A percentile compares a stretch with the other conserved stretches of the same genome.
These are phyloP conservation scores for Psylliodes chrysocephalus DNA, from an alignment of 2,888 invertebrate genomes.

Conservation along the genomic window DNA sequence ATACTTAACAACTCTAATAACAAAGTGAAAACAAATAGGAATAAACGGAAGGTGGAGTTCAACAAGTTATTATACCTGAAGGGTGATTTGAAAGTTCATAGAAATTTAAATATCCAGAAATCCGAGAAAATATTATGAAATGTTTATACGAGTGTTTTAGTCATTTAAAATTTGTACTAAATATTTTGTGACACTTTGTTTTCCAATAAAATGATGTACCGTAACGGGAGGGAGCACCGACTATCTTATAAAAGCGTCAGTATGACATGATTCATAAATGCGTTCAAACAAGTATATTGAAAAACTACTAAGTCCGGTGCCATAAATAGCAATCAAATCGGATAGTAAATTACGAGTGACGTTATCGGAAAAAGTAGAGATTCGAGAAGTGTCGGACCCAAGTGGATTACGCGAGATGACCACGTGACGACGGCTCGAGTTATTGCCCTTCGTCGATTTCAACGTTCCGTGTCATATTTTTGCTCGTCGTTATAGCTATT, in stretches of 20 bases:
- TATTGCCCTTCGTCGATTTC: conserved; percentile 61
- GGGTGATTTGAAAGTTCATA: no score
- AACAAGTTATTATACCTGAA: no score
- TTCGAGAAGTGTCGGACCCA: conserved; percentile 61
- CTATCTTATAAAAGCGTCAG: conserved; percentile 24
- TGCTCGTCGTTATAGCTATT: conserved; percentile 46
- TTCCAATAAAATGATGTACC: no score
- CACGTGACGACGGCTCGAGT: conserved; percentile 60
- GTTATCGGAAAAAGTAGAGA: conserved; percentile 61
- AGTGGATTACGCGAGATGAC: conserved; percentile 62
- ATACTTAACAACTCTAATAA: conserved; percentile 1
- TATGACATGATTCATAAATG: conserved; percentile 45
- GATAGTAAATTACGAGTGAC: conserved; percentile 63
- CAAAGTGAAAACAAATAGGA: not conserved
- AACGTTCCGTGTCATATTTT: conserved; percentile 61
- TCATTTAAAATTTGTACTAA: no score
- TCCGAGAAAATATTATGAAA: no score
- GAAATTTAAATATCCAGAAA: no score
- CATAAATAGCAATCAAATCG: conserved; percentile 61
- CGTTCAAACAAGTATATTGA: conserved; percentile 51
- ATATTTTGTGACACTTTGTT: no score
- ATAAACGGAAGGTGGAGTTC: no score
- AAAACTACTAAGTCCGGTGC: conserved; percentile 54
- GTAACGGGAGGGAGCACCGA: no score
- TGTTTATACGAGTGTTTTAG: no score